A percentile compares a stretch with the other conserved stretches of the same genome.
These are phyloP conservation scores for Atlantisia rogersi DNA, from an alignment of 2,113 vertebrate species.

Conservation along the genomic window DNA sequence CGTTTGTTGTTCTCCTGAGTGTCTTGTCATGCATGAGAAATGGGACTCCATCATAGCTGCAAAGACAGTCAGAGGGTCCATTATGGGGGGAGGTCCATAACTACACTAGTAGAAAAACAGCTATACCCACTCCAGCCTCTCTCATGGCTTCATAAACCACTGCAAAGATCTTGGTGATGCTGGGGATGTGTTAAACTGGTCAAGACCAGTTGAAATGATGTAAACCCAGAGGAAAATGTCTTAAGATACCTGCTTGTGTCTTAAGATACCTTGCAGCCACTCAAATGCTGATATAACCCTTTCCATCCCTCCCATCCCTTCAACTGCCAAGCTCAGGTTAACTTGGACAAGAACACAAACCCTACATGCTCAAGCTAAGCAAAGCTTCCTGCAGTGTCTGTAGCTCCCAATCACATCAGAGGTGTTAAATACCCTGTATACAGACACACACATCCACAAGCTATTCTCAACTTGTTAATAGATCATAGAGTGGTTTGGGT, in stretches of 20 bases:
- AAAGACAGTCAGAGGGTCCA: neutral
- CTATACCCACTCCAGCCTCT: neutral
- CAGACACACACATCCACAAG: neutral
- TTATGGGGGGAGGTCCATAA: neutral
- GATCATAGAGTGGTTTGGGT: no score
- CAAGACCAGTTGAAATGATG: neutral
- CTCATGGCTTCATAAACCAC: neutral
- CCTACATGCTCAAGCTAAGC: neutral
- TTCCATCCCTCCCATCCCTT: neutral
- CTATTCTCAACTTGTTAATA: neutral
- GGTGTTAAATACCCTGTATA: neutral
- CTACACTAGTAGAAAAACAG: neutral
- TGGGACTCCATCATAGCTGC: constrained; percentile 90
- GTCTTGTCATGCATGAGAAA: constrained; percentile 92
- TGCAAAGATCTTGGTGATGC: neutral
- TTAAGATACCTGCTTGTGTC: neutral
- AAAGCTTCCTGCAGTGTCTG: neutral
- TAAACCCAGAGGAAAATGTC: neutral
- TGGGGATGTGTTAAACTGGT: no score
- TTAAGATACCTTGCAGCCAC: neutral
- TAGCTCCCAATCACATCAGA: neutral
- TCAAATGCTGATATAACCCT: neutral
- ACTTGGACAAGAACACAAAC: neutral
- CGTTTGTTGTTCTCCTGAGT: constrained; percentile 88
- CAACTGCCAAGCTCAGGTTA: no score